A percentile compares a stretch with the other conserved stretches of the same genome.
Evolutionary conservation across 2,888 invertebrate genomes (phyloP).

Genomic region (Nemapogon koenigi): DNA sequence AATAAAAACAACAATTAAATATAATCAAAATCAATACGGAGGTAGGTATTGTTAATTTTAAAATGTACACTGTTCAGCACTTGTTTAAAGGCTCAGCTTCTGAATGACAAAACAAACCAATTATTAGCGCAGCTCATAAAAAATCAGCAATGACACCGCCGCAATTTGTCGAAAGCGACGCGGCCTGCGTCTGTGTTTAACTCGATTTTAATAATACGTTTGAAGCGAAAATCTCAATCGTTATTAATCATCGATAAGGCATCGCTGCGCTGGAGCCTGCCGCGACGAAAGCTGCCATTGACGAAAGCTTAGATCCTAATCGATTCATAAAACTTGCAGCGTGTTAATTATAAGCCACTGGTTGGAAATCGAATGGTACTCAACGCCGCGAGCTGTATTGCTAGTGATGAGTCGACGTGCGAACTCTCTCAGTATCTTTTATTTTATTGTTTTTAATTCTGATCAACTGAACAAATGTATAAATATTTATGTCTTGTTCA

Average conservation of each 20-base stretch:
- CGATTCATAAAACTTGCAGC: constrained; percentile 62
- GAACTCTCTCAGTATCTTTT: constrained; percentile 37
- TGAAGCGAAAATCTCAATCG: constrained; percentile 56
- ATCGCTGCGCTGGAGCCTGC: constrained; percentile 35
- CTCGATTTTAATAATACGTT: constrained; percentile 49
- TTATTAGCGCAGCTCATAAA: constrained; percentile 30
- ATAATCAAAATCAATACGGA: too few species aligned
- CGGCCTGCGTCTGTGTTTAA: constrained; percentile 36
- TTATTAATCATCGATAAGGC: constrained; percentile 58
- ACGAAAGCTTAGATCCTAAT: constrained; percentile 65
- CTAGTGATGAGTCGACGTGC: constrained; percentile 33
- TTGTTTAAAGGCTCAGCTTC: too few species aligned
- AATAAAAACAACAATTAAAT: too few species aligned
- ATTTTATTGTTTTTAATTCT: too few species aligned
- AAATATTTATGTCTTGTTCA: too few species aligned
- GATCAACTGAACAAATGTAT: too few species aligned
- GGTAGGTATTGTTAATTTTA: too few species aligned
- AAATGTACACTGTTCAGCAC: too few species aligned
- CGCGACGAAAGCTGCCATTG: constrained; percentile 58
- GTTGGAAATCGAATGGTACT: constrained; percentile 28
- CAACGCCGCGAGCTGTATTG: constrained; percentile 33
- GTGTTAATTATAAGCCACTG: constrained; percentile 66
- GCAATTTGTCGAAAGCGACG: constrained; percentile 47
- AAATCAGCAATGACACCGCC: constrained; percentile 38
- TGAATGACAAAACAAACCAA: constrained; percentile 17